Conservation (phyloP, 2,113 vertebrate genomes). For the Gnathonemus echidnorhynchus region DNA sequence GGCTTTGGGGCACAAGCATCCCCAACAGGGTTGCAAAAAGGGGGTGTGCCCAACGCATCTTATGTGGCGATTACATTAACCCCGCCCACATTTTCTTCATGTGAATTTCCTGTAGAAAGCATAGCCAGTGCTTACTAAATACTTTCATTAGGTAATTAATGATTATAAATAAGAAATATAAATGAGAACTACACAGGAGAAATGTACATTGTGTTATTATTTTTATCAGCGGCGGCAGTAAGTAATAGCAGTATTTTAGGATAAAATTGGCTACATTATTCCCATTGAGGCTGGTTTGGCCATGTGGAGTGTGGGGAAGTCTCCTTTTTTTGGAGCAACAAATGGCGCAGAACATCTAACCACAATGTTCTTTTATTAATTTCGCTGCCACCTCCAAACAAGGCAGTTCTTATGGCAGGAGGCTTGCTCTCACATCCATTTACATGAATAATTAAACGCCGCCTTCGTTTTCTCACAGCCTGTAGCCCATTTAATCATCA, state of each 20-base stretch:
- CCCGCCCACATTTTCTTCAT: background rate
- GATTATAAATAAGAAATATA: background rate
- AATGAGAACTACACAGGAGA: background rate
- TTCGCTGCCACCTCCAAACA: background rate
- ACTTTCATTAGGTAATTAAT: background rate
- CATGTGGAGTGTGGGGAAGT: background rate
- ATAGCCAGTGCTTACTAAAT: background rate
- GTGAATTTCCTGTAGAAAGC: background rate
- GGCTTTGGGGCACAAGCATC: background rate
- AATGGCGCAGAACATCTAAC: background rate
- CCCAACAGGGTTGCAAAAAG: background rate
- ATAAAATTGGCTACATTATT: background rate
- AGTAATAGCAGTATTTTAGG: background rate
- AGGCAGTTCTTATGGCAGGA: background rate
- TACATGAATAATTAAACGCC: conserved; percentile 2
- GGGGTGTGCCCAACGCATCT: background rate
- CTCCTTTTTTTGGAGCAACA: background rate
- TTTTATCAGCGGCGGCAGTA: background rate
- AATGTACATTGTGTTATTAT: background rate
- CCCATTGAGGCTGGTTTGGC: background rate
- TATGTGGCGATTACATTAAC: background rate
- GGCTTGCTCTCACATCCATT: background rate
- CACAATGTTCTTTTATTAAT: background rate
- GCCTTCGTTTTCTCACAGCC: background rate
- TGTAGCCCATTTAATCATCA: background rate